Base-by-base conservation (phyloP, 2,797 vertebrate genomes). In the Craterocephalus amniculus region DNA sequence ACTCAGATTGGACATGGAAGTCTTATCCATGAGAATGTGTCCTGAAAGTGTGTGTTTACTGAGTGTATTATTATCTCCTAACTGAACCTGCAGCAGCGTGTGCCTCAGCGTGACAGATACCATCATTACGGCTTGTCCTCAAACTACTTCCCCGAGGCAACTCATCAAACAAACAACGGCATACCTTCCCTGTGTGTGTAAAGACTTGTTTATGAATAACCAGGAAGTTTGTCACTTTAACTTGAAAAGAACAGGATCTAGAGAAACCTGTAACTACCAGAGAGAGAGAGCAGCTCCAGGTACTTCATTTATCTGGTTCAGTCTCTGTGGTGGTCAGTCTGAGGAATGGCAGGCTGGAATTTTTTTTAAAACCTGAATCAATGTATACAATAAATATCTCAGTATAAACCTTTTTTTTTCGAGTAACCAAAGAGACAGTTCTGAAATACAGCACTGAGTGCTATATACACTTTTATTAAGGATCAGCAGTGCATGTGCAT, bases 81-180 rank as follows among this genome's bases (percentile, higher is more conserved):
- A 70, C 77, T 78, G 70, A 70, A 85, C 83, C 58, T 84, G 83
- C 74, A 63, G 65, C 62, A 38, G 69, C 51, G 48, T 82, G 78
- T 35, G 60, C 60, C 36, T 72, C 67, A 27, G 70, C 61, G 74
- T 73, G 63, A 85, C 72, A 83, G 87, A 92, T 83, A 85, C 70
- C 66, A 82, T 87, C 83, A 65, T 68, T 60, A 87, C 78, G 72
- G 73, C 66, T 58, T 85, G 87, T 90, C 72, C 80, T 83, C 52
- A 36, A 67, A 52, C 62, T 6, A 29, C 79, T 79, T 75, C 70
- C 70, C 36, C 6, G 31, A 85, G 74, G 70, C 81, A 86, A 91
- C 10, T 87, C 82, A 88, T 64, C 65, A 38, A 60, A 63, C 63
- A 70, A 58, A 62, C 65, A 61, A 45, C 43, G 52, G 58, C 51